Base-by-base conservation (phyloP, 2,797 vertebrate genomes). In the Lophotriccus pileatus region DNA sequence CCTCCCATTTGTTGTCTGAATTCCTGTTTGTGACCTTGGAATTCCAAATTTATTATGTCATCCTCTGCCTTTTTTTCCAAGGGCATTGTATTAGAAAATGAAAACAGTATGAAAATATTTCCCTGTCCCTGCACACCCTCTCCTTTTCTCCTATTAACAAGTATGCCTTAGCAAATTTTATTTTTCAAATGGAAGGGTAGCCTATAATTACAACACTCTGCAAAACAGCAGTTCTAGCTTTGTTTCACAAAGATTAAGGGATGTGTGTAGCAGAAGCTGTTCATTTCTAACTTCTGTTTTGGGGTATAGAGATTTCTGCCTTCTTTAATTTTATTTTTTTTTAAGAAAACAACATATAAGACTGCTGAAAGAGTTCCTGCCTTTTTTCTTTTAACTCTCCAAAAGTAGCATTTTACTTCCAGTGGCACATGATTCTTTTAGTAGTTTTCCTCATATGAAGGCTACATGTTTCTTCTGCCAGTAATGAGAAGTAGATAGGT, bases 11-110 rank as follows among this genome's bases (percentile, higher is more conserved):
- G 89, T 84, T 96, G 94, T 92, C 90, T 94, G 94, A 92, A 94
- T 97, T 97, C 97, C 96, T 96, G 93, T 96, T 97, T 97, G 96
- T 92, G 90, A 95, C 84, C 89, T 85, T 96, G 86, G 93, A 95
- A 96, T 97, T 95, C 96, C 91, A 94, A 81, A 96, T 94, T 95
- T 85, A 93, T 92, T 62, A 90, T 96, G 95, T 97, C 93, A 97
- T 76, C 63, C 58, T 94, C 94, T 86, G 74, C 69, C 95, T 96
- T 94, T 96, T 96, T 97, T 94, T 94, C 76, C 86, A 91, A 97
- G 94, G 64, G 72, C 50, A 96, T 95, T 95, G 87, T 85, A 95
- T 96, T 90, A 95, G 94, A 97, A 96, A 96, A 95, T 93, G 74
- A 96, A 97, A 97, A 96, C 87, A 95, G 72, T 49, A 89, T 85